Evolutionary conservation across 2,113 vertebrate genomes (phyloP).

Genomic region (Furnarius figulus): DNA sequence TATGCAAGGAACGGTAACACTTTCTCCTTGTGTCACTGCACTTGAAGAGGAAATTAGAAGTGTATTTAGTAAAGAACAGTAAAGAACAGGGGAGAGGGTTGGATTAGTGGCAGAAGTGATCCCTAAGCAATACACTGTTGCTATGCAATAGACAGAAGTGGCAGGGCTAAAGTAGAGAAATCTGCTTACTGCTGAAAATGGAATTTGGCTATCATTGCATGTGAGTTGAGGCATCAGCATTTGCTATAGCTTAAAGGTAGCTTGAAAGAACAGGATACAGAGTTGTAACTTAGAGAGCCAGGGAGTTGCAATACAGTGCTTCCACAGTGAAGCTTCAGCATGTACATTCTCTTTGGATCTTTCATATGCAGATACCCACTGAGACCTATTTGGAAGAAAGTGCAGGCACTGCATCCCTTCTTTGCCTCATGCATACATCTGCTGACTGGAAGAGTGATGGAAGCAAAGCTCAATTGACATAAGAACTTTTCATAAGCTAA

Average conservation of each 20-base stretch:
- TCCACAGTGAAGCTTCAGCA: background rate
- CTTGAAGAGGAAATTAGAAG: slow-evolving; percentile 67
- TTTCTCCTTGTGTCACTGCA: slow-evolving; percentile 61
- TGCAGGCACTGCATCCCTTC: background rate
- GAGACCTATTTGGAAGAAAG: background rate
- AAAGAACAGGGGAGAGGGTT: background rate
- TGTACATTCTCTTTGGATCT: background rate
- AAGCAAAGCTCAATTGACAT: background rate
- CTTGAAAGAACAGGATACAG: background rate
- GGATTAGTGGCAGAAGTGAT: background rate
- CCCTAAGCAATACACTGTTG: background rate
- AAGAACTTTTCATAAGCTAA: background rate
- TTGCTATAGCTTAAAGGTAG: background rate
- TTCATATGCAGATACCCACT: background rate
- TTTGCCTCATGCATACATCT: background rate
- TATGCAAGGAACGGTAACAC: slow-evolving; percentile 53
- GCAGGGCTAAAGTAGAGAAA: background rate
- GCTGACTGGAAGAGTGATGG: background rate
- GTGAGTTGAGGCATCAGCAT: background rate
- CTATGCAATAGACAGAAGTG: background rate
- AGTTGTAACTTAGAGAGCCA: background rate
- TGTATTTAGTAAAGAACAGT: slow-evolving; percentile 39
- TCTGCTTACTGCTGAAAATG: background rate
- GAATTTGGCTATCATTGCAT: background rate
- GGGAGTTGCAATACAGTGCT: background rate